These are phyloP conservation scores for Orthosia cruda DNA, from an alignment of 2,888 invertebrate genomes.

Conservation along the genomic window DNA sequence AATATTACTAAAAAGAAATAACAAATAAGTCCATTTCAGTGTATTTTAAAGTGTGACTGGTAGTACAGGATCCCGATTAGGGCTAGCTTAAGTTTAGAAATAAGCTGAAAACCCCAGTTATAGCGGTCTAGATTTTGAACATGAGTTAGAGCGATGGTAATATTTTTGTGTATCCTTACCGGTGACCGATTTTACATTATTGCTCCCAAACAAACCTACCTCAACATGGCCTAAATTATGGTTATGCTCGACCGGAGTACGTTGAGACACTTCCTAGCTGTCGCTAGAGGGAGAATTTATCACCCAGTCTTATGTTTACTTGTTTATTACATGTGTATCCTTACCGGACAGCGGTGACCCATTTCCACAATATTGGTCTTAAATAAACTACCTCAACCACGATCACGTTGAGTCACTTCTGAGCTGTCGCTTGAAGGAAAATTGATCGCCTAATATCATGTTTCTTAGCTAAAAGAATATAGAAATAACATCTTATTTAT, in stretches of 20 bases:
- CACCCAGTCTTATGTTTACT: constrained; percentile 1
- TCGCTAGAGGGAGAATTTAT: constrained; percentile 27
- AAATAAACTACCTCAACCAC: too few relatives aligned
- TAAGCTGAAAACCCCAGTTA: too few relatives aligned
- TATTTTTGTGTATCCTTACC: background rate
- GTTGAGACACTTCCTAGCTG: constrained; percentile 12
- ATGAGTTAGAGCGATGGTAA: too few relatives aligned
- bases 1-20: background rate
- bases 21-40: background rate
- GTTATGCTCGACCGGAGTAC: background rate
- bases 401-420: constrained; percentile 12
- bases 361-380: too few relatives aligned
- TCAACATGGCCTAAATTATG: constrained; percentile 30
- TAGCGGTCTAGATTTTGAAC: too few relatives aligned
- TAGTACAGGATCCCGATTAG: too few relatives aligned
- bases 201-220: constrained; percentile 18
- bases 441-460: constrained; percentile 35
- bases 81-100: too few relatives aligned
- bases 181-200: constrained; percentile 6
- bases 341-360: too few relatives aligned
- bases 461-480: background rate
- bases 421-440: background rate
- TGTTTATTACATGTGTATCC: too few relatives aligned
- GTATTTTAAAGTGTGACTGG: too few relatives aligned
- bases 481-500: background rate